Evolutionary conservation across 2,888 invertebrate species (phyloP).

Genomic region (Eilema griseolum): DNA sequence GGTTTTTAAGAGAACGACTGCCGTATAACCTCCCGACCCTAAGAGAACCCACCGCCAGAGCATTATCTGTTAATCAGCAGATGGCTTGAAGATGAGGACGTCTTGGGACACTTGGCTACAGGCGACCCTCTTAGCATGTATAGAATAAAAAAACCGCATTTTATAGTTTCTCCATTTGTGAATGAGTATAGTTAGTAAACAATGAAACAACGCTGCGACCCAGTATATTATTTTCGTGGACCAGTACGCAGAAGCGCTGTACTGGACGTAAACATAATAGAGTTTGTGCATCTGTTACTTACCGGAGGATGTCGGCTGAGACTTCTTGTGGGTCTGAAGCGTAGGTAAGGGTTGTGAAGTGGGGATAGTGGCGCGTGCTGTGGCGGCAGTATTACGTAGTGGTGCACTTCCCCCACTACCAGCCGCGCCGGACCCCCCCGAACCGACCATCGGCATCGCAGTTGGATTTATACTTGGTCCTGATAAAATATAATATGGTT

Average conservation of each 20-base stretch:
- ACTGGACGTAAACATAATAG: neutral
- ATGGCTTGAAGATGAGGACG: neutral
- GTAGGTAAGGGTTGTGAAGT: slow-evolving; percentile 40
- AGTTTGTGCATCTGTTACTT: slow-evolving; percentile 30
- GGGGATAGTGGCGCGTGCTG: slow-evolving; percentile 33
- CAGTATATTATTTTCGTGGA: neutral
- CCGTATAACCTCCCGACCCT: neutral
- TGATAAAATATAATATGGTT: slow-evolving; percentile 17
- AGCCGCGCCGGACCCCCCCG: slow-evolving; percentile 29
- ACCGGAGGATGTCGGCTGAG: slow-evolving; percentile 79
- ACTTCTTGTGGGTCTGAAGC: slow-evolving; percentile 53
- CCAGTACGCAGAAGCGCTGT: neutral
- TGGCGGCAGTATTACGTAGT: slow-evolving; percentile 18
- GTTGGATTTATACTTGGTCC: slow-evolving; percentile 43
- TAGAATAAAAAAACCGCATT: too few relatives aligned
- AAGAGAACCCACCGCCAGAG: neutral
- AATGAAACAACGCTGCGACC: neutral
- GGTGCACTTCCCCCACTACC: slow-evolving; percentile 30
- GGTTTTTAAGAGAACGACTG: too few relatives aligned
- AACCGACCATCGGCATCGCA: slow-evolving; percentile 39
- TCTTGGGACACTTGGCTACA: too few relatives aligned
- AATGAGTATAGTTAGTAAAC: neutral
- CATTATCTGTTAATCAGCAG: neutral
- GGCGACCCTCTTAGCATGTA: too few relatives aligned
- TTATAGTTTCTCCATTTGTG: too few relatives aligned